Evolutionary conservation across 2,113 vertebrate species (phyloP).

Genomic region (Alaudala cheleensis): DNA sequence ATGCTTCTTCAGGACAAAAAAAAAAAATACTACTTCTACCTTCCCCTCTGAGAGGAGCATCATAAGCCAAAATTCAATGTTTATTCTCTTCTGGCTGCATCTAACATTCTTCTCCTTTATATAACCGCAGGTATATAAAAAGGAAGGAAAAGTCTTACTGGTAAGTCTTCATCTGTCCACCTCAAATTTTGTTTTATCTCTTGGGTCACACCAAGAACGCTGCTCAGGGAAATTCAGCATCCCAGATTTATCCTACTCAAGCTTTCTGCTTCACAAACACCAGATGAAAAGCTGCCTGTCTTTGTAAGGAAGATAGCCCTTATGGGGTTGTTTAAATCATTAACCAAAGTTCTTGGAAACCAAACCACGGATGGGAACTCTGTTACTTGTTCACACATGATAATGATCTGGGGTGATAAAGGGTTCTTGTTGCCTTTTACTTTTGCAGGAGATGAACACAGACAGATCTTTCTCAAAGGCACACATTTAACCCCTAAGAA

Average conservation of each 20-base stretch:
- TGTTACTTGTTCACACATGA: not conserved
- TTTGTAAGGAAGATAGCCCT: not conserved
- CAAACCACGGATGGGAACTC: not conserved
- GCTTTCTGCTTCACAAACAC: not conserved
- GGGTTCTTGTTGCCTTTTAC: not conserved
- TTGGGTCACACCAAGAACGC: not conserved
- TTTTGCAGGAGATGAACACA: not conserved
- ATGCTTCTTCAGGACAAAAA: not conserved
- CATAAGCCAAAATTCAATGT: not conserved
- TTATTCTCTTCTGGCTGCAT: not conserved
- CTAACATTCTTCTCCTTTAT: not conserved
- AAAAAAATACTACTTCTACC: not conserved
- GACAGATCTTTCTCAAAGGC: not conserved
- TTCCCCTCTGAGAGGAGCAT: not conserved
- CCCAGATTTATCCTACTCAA: not conserved
- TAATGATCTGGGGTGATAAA: not conserved
- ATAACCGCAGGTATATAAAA: not conserved
- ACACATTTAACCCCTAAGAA: not conserved
- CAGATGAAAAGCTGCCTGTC: not conserved
- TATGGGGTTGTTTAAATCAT: not conserved
- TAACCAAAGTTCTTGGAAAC: not conserved
- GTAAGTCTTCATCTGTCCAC: not conserved
- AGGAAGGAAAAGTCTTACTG: not conserved
- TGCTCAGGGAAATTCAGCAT: not conserved
- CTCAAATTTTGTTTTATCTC: not conserved